Percentiles rank a stretch among this genome's conserved stretches.
phyloP scores from a whole-genome alignment of 2,888 invertebrate species.

The Xiphydria camelus region DNA sequence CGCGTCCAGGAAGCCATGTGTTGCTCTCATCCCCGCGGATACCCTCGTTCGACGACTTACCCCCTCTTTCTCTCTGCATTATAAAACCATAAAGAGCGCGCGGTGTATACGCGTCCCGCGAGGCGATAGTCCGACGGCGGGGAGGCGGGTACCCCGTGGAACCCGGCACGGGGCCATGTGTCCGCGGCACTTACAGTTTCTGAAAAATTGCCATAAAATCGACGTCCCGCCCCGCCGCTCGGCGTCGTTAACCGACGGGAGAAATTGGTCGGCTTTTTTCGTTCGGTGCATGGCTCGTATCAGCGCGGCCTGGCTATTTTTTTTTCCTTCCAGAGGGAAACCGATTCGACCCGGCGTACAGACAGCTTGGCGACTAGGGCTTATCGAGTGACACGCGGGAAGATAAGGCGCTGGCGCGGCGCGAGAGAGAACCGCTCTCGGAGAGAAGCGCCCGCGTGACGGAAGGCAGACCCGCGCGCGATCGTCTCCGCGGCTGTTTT shows the following conservation, averaged over 20 bases:
- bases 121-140: not conserved
- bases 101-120: constrained; percentile 21
- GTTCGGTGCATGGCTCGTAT: not conserved
- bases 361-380: constrained; percentile 1
- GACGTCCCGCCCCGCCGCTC: constrained; percentile 24
- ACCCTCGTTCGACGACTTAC: constrained; percentile 40
- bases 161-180: constrained; percentile 32
- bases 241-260: constrained; percentile 26
- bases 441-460: too few relatives aligned
- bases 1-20: constrained; percentile 20
- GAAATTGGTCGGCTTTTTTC: not conserved
- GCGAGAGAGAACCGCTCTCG: too few relatives aligned
- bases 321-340: not conserved
- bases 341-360: not conserved
- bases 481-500: too few relatives aligned
- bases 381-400: not conserved
- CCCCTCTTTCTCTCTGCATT: too few relatives aligned
- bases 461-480: too few relatives aligned
- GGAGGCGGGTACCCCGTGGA: not conserved
- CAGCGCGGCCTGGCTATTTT: too few relatives aligned
- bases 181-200: constrained; percentile 30
- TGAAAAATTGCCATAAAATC: constrained; percentile 17
- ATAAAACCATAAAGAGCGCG: constrained; percentile 57
- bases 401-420: constrained; percentile 1
- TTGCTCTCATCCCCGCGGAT: constrained; percentile 13